Percentiles rank a stretch among this genome's conserved stretches.
These are phyloP conservation scores for Pardalotus punctatus DNA, from an alignment of 2,113 vertebrate genomes.

Conservation along the genomic window DNA sequence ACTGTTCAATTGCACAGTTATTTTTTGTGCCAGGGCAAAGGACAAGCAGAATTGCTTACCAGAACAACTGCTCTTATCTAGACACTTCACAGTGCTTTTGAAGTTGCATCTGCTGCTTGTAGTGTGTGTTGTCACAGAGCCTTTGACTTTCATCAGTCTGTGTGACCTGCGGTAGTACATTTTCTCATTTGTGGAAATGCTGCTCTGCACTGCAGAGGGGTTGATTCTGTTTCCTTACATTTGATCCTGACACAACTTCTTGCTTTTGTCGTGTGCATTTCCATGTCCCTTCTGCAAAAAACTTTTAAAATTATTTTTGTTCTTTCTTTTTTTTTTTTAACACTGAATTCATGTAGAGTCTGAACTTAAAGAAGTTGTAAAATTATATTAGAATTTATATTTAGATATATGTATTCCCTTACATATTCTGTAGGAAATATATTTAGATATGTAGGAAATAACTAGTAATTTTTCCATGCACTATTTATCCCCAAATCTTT, in stretches of 20 bases:
- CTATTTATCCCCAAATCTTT: not conserved
- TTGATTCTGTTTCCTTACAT: not conserved
- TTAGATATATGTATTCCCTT: not conserved
- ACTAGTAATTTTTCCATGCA: not conserved
- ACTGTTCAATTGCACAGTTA: not conserved
- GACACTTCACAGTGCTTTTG: not conserved
- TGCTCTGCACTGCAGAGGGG: not conserved
- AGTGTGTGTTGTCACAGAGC: not conserved
- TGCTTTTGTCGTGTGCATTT: not conserved
- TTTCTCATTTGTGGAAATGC: not conserved
- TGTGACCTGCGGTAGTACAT: not conserved
- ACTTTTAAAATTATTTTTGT: not conserved
- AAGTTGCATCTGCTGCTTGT: not conserved
- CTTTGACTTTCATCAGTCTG: not conserved
- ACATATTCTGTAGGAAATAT: not conserved
- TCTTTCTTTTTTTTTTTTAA: not conserved
- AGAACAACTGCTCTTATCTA: conserved; percentile 12
- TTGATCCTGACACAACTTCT: not conserved
- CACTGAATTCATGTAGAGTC: not conserved
- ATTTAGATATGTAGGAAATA: not conserved
- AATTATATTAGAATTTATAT: not conserved
- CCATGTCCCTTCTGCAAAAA: not conserved
- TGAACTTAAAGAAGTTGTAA: not conserved
- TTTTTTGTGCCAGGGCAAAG: conserved; percentile 5
- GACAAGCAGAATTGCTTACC: not conserved